Evolutionary conservation across 2,797 vertebrate species (phyloP).

Genomic region (Eulemur coronatus): DNA sequence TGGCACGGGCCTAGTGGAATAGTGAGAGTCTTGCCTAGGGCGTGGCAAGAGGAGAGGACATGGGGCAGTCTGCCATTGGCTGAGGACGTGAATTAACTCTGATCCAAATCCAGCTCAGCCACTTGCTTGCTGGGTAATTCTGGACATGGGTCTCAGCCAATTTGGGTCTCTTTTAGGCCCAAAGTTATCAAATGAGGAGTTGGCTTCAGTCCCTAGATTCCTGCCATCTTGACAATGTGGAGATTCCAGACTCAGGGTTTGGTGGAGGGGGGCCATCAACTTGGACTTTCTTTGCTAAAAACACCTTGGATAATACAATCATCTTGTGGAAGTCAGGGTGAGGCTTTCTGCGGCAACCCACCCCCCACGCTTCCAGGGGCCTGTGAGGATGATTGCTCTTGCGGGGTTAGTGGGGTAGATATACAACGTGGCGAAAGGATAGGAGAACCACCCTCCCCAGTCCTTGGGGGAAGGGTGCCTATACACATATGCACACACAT

Average conservation of each 20-base stretch:
- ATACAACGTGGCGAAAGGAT: neutral
- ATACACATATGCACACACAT: neutral
- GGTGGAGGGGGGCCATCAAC: neutral
- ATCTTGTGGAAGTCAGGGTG: neutral
- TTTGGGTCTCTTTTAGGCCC: neutral
- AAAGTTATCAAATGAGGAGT: neutral
- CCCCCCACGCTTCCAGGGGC: neutral
- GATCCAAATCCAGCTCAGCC: neutral
- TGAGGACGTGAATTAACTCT: neutral
- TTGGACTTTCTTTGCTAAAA: neutral
- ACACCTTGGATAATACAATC: neutral
- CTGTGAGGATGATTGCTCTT: neutral
- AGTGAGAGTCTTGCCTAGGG: neutral
- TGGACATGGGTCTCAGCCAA: neutral
- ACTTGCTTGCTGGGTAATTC: neutral
- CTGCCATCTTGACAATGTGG: neutral
- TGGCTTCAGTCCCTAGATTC: neutral
- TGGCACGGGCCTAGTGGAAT: neutral
- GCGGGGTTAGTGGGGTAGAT: neutral
- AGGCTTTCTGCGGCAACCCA: neutral
- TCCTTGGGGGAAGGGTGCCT: neutral
- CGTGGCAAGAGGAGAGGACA: neutral
- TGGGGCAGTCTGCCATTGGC: neutral
- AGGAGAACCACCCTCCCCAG: neutral
- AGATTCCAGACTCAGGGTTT: neutral